Base-by-base conservation (phyloP, 2,888 invertebrate species). In the Sarcophaga carnaria region DNA sequence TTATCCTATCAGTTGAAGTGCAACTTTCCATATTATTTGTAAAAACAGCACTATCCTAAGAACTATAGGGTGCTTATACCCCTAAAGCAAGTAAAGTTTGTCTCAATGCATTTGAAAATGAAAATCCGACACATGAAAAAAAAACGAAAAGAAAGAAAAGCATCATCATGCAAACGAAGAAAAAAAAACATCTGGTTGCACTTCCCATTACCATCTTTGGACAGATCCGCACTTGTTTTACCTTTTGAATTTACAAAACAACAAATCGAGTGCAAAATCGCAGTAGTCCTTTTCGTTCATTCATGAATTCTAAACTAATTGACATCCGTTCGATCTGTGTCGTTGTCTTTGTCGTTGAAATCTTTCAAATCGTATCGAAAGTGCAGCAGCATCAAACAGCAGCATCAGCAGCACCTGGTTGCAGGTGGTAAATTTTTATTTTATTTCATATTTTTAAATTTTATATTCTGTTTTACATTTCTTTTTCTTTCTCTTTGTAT, bases 271-370 rank as follows among this genome's bases (percentile, higher is more conserved):
- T 37, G 62, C 63, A 22, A 81, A 82, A 79, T 76, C 67, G 82
- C 80, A 85, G 85, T 77, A 78, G 87, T 78, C 75, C 75, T 69
- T 59, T 27, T 70, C 69, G 5, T 78, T 88, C 91, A 90, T 90
- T 92, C 91, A 91, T 91, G 91, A 90, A 91, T 91, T 91, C 91
- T 91, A 92, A 87, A 91, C 92, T 91, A 91, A 92, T 91, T 91
- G 92, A 91, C 91, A 88, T 86, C 81, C 86, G 89, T 85, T 88
- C 82, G 87, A 88, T 86, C 66, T 84, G 86, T 79, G 79, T 86
- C 70, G 37, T 84, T 83, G 47, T 78, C 37, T 64, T 80, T 83
- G 81, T 74, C 47, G 62, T 74, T 59, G 76, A 69, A 81, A 85
- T 82, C 85, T 87, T 83, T 74, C 71, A 83, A 86, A 85, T 76